Conservation (phyloP, 2,797 vertebrate genomes). For the Catamblyrhynchus diadema region DNA sequence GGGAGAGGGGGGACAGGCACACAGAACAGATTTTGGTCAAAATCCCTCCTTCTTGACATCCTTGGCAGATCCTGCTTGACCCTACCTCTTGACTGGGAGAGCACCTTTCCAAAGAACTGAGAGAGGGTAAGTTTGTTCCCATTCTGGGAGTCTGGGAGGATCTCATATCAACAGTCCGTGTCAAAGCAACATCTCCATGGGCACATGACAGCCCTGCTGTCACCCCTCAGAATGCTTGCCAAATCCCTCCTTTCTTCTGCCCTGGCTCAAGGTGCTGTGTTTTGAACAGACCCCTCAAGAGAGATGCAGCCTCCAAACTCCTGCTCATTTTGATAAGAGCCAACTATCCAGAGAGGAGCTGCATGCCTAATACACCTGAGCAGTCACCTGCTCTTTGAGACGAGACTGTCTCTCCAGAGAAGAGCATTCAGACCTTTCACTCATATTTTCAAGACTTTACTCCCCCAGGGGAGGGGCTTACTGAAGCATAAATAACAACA, state of each 20-base stretch:
- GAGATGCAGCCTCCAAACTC: neutral
- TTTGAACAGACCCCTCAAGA: neutral
- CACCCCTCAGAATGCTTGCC: neutral
- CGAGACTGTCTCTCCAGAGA: neutral
- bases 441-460: neutral
- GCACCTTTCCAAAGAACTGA: neutral
- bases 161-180: neutral
- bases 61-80: neutral
- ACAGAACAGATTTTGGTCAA: neutral
- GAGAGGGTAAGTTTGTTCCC: neutral
- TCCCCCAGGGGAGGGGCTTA: neutral
- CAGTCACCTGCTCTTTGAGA: neutral
- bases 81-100: neutral
- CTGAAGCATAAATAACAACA: neutral
- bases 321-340: neutral
- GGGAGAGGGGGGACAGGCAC: rapidly evolving
- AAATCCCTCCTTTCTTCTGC: neutral
- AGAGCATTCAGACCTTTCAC: neutral
- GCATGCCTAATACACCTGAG: neutral
- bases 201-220: neutral
- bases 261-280: neutral
- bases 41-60: neutral
- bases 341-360: neutral
- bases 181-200: neutral
- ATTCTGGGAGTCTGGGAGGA: neutral